Evolutionary conservation across 2,113 vertebrate genomes (phyloP).

Genomic region (Cinclus mexicanus): DNA sequence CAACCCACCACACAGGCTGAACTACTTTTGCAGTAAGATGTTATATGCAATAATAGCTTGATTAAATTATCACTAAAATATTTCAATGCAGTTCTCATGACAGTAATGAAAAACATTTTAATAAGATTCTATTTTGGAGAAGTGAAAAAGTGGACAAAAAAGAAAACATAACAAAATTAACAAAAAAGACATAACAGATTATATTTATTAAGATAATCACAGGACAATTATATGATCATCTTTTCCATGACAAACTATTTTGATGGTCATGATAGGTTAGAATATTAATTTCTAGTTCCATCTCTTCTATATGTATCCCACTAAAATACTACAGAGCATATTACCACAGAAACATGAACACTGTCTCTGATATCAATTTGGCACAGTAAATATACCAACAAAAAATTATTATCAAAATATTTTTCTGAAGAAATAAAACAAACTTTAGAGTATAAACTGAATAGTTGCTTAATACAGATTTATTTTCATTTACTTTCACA

Average conservation of each 20-base stretch:
- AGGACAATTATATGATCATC: neutral
- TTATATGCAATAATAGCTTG: neutral
- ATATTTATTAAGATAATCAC: neutral
- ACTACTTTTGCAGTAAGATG: neutral
- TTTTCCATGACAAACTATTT: neutral
- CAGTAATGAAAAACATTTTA: neutral
- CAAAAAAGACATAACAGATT: neutral
- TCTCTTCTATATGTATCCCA: neutral
- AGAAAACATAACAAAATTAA: neutral
- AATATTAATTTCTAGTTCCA: conserved; percentile 4
- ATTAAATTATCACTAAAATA: conserved; percentile 2
- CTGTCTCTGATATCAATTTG: neutral
- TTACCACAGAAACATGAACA: neutral
- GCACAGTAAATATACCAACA: neutral
- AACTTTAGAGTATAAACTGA: neutral
- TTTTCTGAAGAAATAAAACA: neutral
- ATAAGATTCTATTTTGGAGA: neutral
- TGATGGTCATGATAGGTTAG: neutral
- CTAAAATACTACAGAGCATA: neutral
- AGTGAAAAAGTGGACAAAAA: conserved; percentile 7
- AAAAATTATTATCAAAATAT: neutral
- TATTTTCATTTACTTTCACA: neutral
- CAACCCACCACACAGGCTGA: neutral
- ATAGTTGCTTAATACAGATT: neutral
- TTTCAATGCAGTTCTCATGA: neutral